Evolutionary conservation across 2,888 invertebrate genomes (phyloP).

Genomic region (Zaprionus bogoriensis): DNA sequence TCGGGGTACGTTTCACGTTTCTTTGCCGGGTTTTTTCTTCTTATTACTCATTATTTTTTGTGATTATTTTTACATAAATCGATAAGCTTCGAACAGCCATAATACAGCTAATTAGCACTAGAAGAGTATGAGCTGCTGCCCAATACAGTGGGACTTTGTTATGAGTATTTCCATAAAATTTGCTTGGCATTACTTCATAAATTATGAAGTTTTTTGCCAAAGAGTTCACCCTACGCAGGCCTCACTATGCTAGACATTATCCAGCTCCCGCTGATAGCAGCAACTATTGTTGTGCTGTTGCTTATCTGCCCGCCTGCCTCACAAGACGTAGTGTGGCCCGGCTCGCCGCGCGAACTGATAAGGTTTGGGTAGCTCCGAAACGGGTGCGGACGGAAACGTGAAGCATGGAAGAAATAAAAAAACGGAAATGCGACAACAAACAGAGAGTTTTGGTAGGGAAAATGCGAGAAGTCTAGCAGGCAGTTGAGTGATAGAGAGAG

Average conservation of each 20-base stretch:
- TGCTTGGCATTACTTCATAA: too few relatives aligned
- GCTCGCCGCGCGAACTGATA: constrained; percentile 22
- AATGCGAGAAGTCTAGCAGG: neutral
- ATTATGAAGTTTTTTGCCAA: neutral
- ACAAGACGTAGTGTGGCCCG: constrained; percentile 37
- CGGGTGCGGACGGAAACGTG: constrained; percentile 32
- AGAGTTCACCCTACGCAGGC: too few relatives aligned
- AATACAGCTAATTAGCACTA: neutral
- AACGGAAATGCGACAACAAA: constrained; percentile 48
- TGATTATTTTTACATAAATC: neutral
- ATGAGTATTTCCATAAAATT: neutral
- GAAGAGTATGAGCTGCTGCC: neutral
- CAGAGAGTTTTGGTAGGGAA: neutral
- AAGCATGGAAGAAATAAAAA: neutral
- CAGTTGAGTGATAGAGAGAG: neutral
- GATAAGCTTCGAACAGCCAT: neutral
- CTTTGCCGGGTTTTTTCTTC: neutral
- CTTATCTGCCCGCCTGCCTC: constrained; percentile 41
- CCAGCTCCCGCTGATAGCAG: constrained; percentile 34
- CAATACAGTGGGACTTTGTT: neutral
- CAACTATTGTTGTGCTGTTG: constrained; percentile 1
- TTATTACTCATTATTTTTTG: neutral
- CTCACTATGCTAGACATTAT: constrained; percentile 18
- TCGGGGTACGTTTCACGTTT: constrained; percentile 1
- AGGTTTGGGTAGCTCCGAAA: constrained; percentile 14